Conservation (phyloP, 2,113 vertebrate species). For the Orientallactaga bullata region DNA sequence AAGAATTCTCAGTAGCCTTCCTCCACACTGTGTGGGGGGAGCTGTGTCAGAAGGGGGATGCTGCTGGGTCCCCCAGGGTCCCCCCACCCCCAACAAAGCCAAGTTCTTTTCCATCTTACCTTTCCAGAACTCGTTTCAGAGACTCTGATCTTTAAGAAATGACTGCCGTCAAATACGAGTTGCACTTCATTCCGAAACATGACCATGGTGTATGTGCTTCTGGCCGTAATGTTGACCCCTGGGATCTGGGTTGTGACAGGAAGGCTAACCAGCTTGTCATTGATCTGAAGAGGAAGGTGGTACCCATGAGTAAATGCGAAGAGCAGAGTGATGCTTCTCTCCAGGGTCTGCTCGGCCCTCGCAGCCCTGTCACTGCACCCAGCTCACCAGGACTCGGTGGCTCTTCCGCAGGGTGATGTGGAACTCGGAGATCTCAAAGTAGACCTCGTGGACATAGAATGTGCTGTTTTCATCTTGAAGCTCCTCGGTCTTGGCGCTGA, state of each 20-base stretch:
- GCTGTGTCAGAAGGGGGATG: too few species aligned
- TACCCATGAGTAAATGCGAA: background rate
- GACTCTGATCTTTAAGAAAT: constrained; percentile 89
- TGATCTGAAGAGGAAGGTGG: constrained; percentile 82
- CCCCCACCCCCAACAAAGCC: background rate
- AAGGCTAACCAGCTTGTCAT: constrained; percentile 84
- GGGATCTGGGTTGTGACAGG: constrained; percentile 78
- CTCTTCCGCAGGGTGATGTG: constrained; percentile 87
- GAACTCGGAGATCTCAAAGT: constrained; percentile 82
- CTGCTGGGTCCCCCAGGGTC: accelerated
- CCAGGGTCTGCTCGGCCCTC: constrained; percentile 32
- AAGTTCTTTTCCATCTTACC: constrained; percentile 76
- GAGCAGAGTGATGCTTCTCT: background rate
- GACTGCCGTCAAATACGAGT: constrained; percentile 91
- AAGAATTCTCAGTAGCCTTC: background rate
- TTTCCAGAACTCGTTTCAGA: constrained; percentile 90
- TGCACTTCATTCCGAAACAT: constrained; percentile 86
- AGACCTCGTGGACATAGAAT: constrained; percentile 86
- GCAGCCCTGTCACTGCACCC: accelerated
- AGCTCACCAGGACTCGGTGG: constrained; percentile 87
- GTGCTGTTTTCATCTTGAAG: constrained; percentile 83
- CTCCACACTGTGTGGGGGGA: background rate
- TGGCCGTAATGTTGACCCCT: constrained; percentile 83
- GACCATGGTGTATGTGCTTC: constrained; percentile 86
- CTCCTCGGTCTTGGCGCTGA: constrained; percentile 90